Evolutionary conservation across 2,888 invertebrate species (phyloP).

Genomic region (Choreutis nemorana): DNA sequence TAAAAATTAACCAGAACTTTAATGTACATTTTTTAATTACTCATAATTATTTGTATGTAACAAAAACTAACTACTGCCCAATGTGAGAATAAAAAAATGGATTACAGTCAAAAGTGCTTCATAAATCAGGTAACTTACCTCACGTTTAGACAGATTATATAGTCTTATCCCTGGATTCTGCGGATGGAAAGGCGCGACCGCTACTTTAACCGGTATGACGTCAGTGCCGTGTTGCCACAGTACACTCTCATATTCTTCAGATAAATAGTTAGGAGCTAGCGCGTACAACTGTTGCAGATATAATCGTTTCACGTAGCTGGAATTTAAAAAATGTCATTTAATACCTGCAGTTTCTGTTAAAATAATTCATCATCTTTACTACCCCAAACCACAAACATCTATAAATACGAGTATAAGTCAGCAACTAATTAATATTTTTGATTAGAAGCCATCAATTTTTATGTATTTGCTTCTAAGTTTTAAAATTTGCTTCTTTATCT

Average conservation of each 20-base stretch:
- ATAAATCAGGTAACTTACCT: constrained; percentile 44
- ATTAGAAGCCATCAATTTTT: too few species aligned
- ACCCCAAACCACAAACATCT: too few species aligned
- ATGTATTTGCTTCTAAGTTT: too few species aligned
- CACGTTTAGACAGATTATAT: constrained; percentile 69
- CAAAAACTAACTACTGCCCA: background rate
- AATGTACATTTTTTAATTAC: background rate
- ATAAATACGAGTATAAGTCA: too few species aligned
- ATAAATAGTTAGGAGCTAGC: constrained; percentile 84
- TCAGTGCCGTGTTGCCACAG: constrained; percentile 76
- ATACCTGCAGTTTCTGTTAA: too few species aligned
- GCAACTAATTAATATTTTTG: too few species aligned
- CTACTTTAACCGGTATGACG: constrained; percentile 67
- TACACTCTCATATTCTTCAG: constrained; percentile 72
- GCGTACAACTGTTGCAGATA: constrained; percentile 82
- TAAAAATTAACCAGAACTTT: too few species aligned
- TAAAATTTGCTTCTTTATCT: too few species aligned
- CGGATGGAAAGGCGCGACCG: constrained; percentile 71
- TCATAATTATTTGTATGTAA: background rate
- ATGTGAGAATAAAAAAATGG: constrained; percentile 3
- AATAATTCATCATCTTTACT: too few species aligned
- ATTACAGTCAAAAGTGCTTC: background rate
- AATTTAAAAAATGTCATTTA: constrained; percentile 14
- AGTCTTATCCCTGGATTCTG: constrained; percentile 71
- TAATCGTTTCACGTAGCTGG: constrained; percentile 75